Percentiles rank a stretch among this genome's conserved stretches.
Conservation (phyloP, 2,888 invertebrate species). For the Holacanthella duospinosa region DNA sequence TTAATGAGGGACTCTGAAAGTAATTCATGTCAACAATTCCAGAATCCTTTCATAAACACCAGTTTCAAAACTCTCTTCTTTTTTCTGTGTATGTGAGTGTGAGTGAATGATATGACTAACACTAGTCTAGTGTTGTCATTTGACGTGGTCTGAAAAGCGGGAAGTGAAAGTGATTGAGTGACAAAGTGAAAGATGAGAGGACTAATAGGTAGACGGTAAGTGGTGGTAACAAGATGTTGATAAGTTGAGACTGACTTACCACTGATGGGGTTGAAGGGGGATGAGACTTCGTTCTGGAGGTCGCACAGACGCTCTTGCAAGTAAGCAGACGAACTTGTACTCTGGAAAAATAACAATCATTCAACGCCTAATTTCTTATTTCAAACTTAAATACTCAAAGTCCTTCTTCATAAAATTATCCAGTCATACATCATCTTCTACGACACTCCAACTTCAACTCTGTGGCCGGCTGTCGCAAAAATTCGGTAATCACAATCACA, state of each 20-base stretch:
- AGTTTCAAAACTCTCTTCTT: neutral
- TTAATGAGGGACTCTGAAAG: neutral
- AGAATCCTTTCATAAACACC: neutral
- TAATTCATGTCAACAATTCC: neutral
- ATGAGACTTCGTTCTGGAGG: constrained; percentile 28
- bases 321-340: constrained; percentile 27
- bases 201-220: constrained; percentile 10
- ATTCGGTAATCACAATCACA: too few species aligned
- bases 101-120: too few species aligned
- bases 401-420: too few species aligned
- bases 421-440: too few species aligned
- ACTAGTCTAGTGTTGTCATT: too few species aligned
- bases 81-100: neutral
- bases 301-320: constrained; percentile 35
- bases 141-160: too few species aligned
- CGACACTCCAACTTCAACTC: too few species aligned
- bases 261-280: constrained; percentile 34
- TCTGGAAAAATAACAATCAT: constrained; percentile 29
- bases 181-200: neutral
- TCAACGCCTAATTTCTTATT: constrained; percentile 27
- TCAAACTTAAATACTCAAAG: too few species aligned
- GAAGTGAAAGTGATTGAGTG: neutral
- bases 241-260: constrained; percentile 30
- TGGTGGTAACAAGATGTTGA: constrained; percentile 4
- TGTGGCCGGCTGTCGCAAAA: too few species aligned